These are phyloP conservation scores for Leptoclinus maculatus DNA, from an alignment of 2,797 vertebrate genomes.

Conservation along the genomic window DNA sequence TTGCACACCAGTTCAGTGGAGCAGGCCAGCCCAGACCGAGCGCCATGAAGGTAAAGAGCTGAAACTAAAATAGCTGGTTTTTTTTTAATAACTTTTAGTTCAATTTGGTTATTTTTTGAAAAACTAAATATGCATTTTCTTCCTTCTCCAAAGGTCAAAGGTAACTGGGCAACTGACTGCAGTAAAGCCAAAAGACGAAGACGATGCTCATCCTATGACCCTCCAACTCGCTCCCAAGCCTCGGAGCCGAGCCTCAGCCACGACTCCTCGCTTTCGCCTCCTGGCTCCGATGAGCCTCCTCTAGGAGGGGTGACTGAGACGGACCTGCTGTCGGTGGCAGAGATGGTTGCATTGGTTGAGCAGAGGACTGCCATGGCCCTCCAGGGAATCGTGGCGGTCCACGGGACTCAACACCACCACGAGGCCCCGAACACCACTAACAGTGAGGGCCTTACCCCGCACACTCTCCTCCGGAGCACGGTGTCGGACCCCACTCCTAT, in stretches of 20 bases:
- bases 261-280: conserved; percentile 40
- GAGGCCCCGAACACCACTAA: conserved; percentile 52
- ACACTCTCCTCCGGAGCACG: conserved; percentile 72
- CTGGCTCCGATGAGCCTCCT: conserved; percentile 61
- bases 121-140: background rate
- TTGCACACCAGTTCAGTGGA: conserved; percentile 94
- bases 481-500: conserved; percentile 75
- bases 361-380: conserved; percentile 89
- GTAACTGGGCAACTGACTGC: conserved; percentile 93
- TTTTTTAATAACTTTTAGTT: background rate
- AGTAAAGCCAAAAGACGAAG: conserved; percentile 94
- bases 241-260: conserved; percentile 56
- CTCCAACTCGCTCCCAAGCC: conserved; percentile 80
- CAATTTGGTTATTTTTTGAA: background rate
- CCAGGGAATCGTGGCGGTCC: conserved; percentile 84
- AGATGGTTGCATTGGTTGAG: conserved; percentile 97
- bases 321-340: conserved; percentile 92
- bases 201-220: conserved; percentile 92
- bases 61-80: background rate
- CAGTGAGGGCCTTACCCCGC: conserved; percentile 53
- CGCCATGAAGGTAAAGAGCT: conserved; percentile 87
- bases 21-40: conserved; percentile 84
- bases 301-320: conserved; percentile 77
- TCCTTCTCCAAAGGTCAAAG: conserved; percentile 84
- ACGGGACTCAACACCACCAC: conserved; percentile 69